Percentiles rank a stretch among this genome's conserved stretches.
These are phyloP conservation scores for Ictidomys tridecemlineatus DNA, from an alignment of 2,113 vertebrate genomes.

Conservation along the genomic window DNA sequence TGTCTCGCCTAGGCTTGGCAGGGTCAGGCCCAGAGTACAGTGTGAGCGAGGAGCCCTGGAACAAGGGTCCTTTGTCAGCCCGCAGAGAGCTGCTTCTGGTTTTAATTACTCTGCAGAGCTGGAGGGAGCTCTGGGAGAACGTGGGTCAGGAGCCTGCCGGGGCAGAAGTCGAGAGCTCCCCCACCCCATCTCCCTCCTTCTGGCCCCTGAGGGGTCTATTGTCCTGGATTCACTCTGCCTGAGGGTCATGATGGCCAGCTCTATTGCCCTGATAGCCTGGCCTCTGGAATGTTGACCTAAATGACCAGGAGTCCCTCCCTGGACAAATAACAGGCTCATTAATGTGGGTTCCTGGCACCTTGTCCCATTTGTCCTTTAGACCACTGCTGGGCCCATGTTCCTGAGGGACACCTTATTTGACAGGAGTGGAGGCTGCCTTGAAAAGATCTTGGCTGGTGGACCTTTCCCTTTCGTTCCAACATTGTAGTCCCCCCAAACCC, in stretches of 20 bases:
- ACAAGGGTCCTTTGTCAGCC: conserved; percentile 71
- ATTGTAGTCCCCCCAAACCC: too few species aligned
- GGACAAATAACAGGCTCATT: not conserved
- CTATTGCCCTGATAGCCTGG: not conserved
- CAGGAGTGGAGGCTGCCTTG: not conserved
- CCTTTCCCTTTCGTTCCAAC: not conserved
- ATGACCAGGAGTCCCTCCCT: not conserved
- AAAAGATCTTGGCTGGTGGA: not conserved
- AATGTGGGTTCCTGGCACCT: not conserved
- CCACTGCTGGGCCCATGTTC: not conserved
- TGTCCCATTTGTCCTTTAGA: not conserved
- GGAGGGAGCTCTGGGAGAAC: not conserved
- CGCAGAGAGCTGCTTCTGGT: conserved; percentile 42
- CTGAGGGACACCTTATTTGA: not conserved
- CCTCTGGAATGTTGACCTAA: not conserved
- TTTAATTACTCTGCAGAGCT: conserved; percentile 60
- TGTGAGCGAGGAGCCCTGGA: not conserved
- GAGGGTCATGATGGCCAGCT: fast-evolving
- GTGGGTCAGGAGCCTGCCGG: not conserved
- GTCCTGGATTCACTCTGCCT: not conserved
- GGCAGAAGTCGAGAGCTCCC: not conserved
- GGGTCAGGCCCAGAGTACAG: not conserved
- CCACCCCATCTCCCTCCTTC: not conserved
- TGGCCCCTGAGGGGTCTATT: not conserved
- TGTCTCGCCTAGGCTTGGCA: not conserved